Percentiles rank a stretch among this genome's conserved stretches.
Evolutionary conservation across 64 coral and sea anemone species (phyloP).

Genomic region (Actinia tenebrosa): DNA sequence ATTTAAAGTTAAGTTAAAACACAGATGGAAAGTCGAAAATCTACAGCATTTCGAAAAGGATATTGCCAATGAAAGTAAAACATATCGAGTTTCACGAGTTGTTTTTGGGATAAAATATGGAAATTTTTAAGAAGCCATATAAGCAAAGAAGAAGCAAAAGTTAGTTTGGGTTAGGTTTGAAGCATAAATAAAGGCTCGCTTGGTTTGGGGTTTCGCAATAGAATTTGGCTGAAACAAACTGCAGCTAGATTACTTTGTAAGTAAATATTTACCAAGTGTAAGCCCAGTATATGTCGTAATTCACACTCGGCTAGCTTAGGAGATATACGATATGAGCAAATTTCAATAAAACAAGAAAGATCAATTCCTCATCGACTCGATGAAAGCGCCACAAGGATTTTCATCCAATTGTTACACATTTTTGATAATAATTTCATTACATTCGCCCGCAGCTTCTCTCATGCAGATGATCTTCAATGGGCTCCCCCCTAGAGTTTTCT

Average conservation of each 20-base stretch:
- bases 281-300: constrained; percentile 22
- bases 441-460: not conserved
- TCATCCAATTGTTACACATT: not conserved
- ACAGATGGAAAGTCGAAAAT: not conserved
- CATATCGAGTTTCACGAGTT: not conserved
- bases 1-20: not conserved
- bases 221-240: not conserved
- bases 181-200: not conserved
- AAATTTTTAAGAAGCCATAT: not conserved
- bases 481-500: not conserved
- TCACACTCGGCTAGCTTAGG: not conserved
- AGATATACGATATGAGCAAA: not conserved
- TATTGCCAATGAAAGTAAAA: not conserved
- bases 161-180: not conserved
- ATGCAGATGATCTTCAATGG: constrained; percentile 1
- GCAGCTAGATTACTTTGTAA: not conserved
- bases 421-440: not conserved
- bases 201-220: not conserved
- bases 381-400: not conserved
- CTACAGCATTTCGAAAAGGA: not conserved
- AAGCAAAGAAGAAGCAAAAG: not conserved
- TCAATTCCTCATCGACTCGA: not conserved
- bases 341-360: not conserved
- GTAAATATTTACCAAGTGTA: constrained; percentile 23
- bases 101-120: not conserved